Evolutionary conservation across 2,888 invertebrate species (phyloP), one percentile per base, ranked within the genome.

Genomic region (Microctonus aethiopoides): DNA sequence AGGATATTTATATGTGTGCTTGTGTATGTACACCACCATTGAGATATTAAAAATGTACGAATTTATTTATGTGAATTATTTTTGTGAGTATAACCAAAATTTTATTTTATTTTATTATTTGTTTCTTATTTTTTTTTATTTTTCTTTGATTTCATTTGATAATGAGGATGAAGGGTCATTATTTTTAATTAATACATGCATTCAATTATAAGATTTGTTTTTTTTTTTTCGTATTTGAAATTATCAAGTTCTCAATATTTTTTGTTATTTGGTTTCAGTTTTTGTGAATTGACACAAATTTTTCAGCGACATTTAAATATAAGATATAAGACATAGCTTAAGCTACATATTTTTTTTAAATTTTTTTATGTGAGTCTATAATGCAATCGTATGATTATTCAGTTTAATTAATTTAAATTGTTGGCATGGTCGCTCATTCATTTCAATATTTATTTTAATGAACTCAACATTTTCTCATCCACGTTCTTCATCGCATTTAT

Each of bases 41-140:
- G 73, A 76, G 72, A 80, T 78, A 77, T 76, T 72, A 74, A 70
- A 79, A 80, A 77, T 74, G 77, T 76, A 78, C 74, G 71, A 76
- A 75, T n/a, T n/a, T n/a, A n/a, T n/a, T n/a, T n/a, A n/a, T n/a
- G n/a, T n/a, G n/a, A n/a, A n/a, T n/a, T n/a, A n/a, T n/a, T n/a
- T n/a, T n/a, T 29, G 34, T 59, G 24, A 32, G 22, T 56, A 66
- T 71, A 56, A 51, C 52, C 32, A 41, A 57, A 66, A 20, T 57
- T 59, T 69, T 70, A 62, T 10, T 46, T 41, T 67, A 60, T n/a
- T 20, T 41, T 67, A 60, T n/a, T 72, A 72, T 70, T 68, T 61
- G 39, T 61, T 29, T 29, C 22, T 41, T 16, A 63, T 34, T 39
- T 51, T 64, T 54, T 16, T 46, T 16, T 46, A 61, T 60, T 24